These are phyloP conservation scores for Montipora sp. DNA, from an alignment of 64 coral and sea anemone species.

Conservation along the genomic window DNA sequence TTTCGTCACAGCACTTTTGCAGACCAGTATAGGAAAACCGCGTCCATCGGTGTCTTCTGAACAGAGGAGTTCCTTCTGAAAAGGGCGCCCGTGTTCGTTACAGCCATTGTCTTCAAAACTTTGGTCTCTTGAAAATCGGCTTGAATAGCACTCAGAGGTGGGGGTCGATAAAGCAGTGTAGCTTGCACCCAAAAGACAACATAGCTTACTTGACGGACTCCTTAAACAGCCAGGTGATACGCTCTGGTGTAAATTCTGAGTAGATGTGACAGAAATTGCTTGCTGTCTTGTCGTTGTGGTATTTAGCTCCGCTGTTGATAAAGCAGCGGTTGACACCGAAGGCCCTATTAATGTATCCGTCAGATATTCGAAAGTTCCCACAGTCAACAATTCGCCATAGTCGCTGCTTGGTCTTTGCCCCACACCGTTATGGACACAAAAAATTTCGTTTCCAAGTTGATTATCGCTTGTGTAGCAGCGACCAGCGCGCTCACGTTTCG, in stretches of 20 bases:
- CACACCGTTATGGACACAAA: not conserved
- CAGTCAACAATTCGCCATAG: not conserved
- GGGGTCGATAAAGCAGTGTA: slow-evolving; percentile 10
- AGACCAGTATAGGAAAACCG: not conserved
- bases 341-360: not conserved
- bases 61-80: not conserved
- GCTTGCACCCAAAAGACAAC: slow-evolving; percentile 10
- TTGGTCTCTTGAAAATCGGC: slow-evolving; percentile 23
- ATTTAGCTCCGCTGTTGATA: not conserved
- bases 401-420: not conserved
- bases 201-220: not conserved
- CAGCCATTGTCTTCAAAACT: not conserved
- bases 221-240: not conserved
- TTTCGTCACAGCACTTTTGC: not conserved
- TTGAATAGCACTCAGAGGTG: not conserved
- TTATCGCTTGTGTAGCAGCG: not conserved
- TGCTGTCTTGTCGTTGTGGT: not conserved
- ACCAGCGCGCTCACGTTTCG: not conserved
- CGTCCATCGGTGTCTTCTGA: not conserved
- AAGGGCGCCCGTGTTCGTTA: not conserved
- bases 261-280: not conserved
- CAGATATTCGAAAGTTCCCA: not conserved
- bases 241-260: not conserved
- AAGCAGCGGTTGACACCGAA: not conserved
- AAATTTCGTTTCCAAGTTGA: not conserved